Conservation (phyloP, 2,797 vertebrate species). For the Catamblyrhynchus diadema region DNA sequence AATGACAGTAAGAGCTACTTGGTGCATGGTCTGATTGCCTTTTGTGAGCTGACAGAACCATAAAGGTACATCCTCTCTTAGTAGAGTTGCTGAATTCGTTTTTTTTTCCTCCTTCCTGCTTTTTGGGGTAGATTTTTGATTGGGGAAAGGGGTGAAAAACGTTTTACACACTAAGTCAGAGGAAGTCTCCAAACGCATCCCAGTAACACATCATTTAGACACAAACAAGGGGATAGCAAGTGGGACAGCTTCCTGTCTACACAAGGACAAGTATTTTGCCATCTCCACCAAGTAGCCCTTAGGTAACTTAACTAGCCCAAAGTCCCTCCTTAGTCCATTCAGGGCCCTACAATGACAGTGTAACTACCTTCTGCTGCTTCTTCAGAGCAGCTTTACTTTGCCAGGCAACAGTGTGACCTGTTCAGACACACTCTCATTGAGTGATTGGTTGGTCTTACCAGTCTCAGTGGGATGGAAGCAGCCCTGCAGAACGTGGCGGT, state of each 20-base stretch:
- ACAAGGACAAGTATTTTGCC: background rate
- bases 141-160: accelerated
- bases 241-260: background rate
- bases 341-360: background rate
- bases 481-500: constrained; percentile 90
- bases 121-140: background rate
- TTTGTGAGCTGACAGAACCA: background rate
- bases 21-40: background rate
- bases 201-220: background rate
- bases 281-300: background rate
- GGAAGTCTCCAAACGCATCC: background rate
- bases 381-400: background rate
- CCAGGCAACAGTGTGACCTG: background rate
- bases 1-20: background rate
- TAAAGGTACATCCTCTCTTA: background rate
- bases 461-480: constrained; percentile 92
- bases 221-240: background rate
- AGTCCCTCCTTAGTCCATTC: background rate
- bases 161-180: background rate
- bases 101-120: background rate
- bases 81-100: background rate
- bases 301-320: background rate
- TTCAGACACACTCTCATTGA: background rate
- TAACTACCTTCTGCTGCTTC: background rate
- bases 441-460: constrained; percentile 72